Base-by-base conservation (phyloP, 2,113 vertebrate genomes). In the Fulica atra region DNA sequence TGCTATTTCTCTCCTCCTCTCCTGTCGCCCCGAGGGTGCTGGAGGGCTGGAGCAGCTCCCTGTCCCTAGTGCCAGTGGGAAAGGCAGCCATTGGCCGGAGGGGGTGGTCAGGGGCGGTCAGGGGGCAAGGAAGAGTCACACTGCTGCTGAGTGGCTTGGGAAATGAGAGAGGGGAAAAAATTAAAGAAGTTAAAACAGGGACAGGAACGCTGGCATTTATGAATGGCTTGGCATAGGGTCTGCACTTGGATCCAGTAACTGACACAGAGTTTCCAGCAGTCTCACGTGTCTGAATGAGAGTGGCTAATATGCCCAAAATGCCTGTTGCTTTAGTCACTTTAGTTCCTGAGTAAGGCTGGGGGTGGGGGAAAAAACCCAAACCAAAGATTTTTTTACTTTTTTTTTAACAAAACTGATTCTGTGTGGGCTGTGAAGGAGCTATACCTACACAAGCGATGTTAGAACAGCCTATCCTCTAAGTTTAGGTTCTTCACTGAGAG, bases 321-420 rank as follows among this genome's bases (percentile, higher is more conserved):
- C 61, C 78, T 94, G 28, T 63, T 90, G 65, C 64, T 86, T 96
- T 94, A 96, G 92, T 96, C 90, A 96, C n/a, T 93, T 80, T 38
- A 38, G 57, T 94, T 94, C 72, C 2, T 2, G 61, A 90, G 65
- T 76, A 82, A 64, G 78, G 33, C n/a, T 79, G 20, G 17, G 36
- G 7, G 24, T 19, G 13, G 5, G 25, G 6, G 4, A 4, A 29
- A 12, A 12, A 35, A 31, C 7, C 5, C 54, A 42, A 14, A 13
- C 33, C 38, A 57, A 73, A 76, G 9, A 5, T 42, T 51, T 56
- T 59, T 26, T 9, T 3, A 4, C 1, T 44, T 31, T 84, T 85
- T 77, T 60, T 35, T 84, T 76, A 10, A 82, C 73, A 28, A 59
- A 66, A 23, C 3, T 0, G 1, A 23, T 84, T 86, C 64, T 6